Conservation (phyloP, 2,888 invertebrate genomes). For the Drosophila eohydei region DNA sequence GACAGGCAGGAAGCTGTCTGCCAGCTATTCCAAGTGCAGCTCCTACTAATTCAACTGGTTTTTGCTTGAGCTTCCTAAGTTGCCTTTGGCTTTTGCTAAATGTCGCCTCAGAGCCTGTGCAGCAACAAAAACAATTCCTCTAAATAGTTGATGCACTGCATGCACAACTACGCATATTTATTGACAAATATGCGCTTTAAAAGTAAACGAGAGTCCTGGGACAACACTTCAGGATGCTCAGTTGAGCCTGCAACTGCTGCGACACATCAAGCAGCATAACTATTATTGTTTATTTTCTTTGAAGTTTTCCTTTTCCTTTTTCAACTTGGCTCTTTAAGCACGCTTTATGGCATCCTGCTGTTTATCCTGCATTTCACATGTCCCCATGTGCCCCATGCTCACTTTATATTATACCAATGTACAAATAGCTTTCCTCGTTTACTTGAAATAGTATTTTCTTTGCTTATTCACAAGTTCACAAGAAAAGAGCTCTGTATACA, state of each 20-base stretch:
- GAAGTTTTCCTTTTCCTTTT: background rate
- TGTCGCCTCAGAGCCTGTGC: constrained; percentile 16
- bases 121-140: constrained; percentile 37
- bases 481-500: background rate
- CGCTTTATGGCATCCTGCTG: background rate
- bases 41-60: constrained; percentile 35
- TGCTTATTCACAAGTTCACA: background rate
- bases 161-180: constrained; percentile 21
- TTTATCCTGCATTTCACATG: background rate
- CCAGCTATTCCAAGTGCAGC: constrained; percentile 36
- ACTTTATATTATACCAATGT: background rate
- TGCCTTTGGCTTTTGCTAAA: constrained; percentile 58
- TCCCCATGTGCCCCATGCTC: background rate
- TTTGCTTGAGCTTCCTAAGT: constrained; percentile 39
- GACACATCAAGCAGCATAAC: background rate
- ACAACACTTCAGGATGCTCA: background rate
- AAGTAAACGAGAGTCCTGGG: background rate
- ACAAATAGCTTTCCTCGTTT: background rate
- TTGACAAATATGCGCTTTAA: constrained; percentile 21
- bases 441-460: background rate
- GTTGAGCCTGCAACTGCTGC: background rate
- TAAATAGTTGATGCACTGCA: constrained; percentile 46
- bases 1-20: constrained; percentile 66
- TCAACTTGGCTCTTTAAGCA: background rate
- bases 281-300: background rate